These are phyloP conservation scores for Melanerpes formicivorus DNA, from an alignment of 2,113 vertebrate species.

Conservation along the genomic window DNA sequence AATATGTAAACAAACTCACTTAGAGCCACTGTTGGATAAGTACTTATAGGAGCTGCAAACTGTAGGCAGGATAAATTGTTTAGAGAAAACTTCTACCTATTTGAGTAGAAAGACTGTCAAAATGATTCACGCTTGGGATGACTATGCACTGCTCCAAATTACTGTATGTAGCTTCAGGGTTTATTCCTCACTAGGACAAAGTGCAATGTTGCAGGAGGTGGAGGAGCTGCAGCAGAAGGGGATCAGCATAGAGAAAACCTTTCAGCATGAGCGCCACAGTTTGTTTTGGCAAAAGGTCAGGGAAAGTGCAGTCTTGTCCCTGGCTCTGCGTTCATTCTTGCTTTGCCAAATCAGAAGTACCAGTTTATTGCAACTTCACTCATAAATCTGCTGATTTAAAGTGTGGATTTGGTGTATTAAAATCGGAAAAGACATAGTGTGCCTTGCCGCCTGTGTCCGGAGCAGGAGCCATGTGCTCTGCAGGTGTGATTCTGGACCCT, in stretches of 20 bases:
- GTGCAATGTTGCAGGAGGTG: background rate
- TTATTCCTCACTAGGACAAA: background rate
- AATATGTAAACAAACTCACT: background rate
- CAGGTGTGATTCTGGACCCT: background rate
- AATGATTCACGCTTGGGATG: background rate
- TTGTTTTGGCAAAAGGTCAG: background rate
- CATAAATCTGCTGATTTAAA: background rate
- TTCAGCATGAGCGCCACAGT: background rate
- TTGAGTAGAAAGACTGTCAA: background rate
- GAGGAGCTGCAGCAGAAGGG: background rate
- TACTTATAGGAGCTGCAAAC: background rate
- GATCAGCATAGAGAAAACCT: background rate
- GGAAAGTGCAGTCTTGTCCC: background rate
- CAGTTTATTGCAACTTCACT: background rate
- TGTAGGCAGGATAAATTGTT: background rate
- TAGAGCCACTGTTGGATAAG: background rate
- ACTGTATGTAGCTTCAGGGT: background rate
- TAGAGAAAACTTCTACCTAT: background rate
- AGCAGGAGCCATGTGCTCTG: background rate
- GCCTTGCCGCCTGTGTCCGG: background rate
- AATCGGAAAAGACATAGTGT: fast-evolving
- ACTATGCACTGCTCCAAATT: background rate
- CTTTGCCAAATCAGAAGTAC: background rate
- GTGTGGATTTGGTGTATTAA: background rate
- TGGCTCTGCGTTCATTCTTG: background rate